Evolutionary conservation across 2,888 invertebrate genomes (phyloP), one percentile per base, ranked within the genome.

Genomic region (Linnaemya tessellans): DNA sequence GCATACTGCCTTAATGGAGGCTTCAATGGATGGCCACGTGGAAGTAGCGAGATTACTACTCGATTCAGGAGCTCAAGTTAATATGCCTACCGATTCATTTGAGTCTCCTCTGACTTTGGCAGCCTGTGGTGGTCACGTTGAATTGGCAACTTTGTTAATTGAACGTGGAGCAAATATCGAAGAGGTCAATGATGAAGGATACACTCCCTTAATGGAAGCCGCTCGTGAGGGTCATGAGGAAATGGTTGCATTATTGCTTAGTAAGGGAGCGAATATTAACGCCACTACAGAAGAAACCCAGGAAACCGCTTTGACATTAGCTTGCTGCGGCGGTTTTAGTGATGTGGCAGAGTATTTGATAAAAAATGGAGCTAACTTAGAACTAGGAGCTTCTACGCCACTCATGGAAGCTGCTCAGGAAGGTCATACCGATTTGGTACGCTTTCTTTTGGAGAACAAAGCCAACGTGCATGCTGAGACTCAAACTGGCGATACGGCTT

Each of bases 1-100:
- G 98, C 99, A 99, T 93, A 99, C 99, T 35, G 99, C 99, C 60
- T 94, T 99, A 60, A 99, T 99, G 99, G 99, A 99, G 93, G 99
- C 99, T 73, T 98, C 98, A 84, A 99, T 99, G 99, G 99, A 99
- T 93, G 99, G 99, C 0, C 99, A 99, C 92, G 98, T 99, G 0
- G 99, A 99, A 93, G 99, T 99, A 65, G 99, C 99, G 10, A 94
- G 98, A 88, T 94, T 99, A 87, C 94, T 99, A 87, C 93, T 99
- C 20, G 98, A 99, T 93, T 98, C 98, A 30, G 99, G 99, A 86
- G 99, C 99, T 73, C 99, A 99, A 94, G 94, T 95, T 87, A 99
- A 99, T 93, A 98, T 99, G 98, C 99, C 99, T 77, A 98, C 98
- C 68, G 99, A 99, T 93, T 98, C 99, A 92, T 99, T 99, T 93